Conservation (phyloP, 2,888 invertebrate species). For the Nematopogon swammerdamellus region DNA sequence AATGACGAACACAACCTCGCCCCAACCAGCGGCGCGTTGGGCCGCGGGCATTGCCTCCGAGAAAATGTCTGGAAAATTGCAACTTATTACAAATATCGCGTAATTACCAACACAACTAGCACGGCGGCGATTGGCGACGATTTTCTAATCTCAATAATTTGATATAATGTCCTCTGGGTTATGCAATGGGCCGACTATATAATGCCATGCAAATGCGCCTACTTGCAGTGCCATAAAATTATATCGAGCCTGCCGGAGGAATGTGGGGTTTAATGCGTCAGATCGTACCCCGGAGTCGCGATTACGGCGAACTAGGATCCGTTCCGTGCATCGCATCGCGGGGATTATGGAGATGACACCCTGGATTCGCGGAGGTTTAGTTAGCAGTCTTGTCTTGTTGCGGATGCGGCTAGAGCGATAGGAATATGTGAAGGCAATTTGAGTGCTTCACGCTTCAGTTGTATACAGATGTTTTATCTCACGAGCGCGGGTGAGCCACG, state of each 20-base stretch:
- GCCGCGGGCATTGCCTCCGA: not conserved
- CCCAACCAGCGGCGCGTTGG: not conserved
- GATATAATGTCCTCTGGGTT: constrained; percentile 19
- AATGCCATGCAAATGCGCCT: constrained; percentile 38
- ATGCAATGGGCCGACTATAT: constrained; percentile 27
- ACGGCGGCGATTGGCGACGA: constrained; percentile 16
- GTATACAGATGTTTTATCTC: too few relatives aligned
- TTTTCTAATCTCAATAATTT: constrained; percentile 39
- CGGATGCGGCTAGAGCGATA: too few relatives aligned
- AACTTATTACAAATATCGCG: constrained; percentile 16
- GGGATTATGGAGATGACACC: not conserved
- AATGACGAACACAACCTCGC: not conserved
- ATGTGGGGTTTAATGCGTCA: constrained; percentile 15
- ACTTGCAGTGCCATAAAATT: not conserved
- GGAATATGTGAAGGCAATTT: too few relatives aligned
- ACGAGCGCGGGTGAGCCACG: too few relatives aligned
- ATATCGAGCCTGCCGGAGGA: constrained; percentile 9
- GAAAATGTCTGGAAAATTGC: constrained; percentile 25
- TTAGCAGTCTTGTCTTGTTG: too few relatives aligned
- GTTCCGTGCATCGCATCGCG: not conserved
- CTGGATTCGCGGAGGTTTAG: not conserved
- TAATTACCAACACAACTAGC: not conserved
- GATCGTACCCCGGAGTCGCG: not conserved
- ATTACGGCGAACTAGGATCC: not conserved
- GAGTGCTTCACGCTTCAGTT: too few relatives aligned